Conservation (phyloP, 2,113 vertebrate species). For the Myotis davidii region DNA sequence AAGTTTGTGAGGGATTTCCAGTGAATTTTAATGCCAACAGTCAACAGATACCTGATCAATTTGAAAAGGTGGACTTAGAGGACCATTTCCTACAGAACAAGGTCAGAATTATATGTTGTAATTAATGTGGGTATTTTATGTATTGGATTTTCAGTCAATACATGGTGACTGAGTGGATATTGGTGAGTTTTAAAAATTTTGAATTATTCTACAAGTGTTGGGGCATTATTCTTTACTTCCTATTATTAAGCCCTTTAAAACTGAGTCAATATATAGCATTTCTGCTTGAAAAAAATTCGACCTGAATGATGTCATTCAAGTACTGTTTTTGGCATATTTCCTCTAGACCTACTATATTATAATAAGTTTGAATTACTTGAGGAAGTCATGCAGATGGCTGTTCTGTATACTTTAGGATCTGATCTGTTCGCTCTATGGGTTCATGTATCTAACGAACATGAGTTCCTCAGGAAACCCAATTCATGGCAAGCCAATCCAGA, state of each 20-base stretch:
- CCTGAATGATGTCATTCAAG: not conserved
- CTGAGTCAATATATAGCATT: not conserved
- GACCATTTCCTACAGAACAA: slow-evolving; percentile 73
- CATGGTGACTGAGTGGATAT: not conserved
- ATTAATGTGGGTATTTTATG: not conserved
- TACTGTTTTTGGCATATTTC: not conserved
- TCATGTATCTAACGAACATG: not conserved
- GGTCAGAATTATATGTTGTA: slow-evolving; percentile 49
- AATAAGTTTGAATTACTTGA: slow-evolving; percentile 32
- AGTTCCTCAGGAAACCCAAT: not conserved
- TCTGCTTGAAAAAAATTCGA: not conserved
- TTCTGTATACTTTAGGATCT: not conserved
- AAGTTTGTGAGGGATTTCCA: slow-evolving; percentile 70
- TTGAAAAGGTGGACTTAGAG: slow-evolving; percentile 63
- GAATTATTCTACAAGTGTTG: not conserved
- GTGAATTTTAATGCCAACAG: slow-evolving; percentile 26
- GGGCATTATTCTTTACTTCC: not conserved
- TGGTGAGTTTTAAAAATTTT: slow-evolving; percentile 4
- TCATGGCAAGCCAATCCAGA: not conserved
- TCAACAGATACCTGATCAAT: slow-evolving; percentile 21
- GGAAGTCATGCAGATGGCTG: not conserved
- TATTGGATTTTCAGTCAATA: not conserved
- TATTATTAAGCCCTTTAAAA: slow-evolving; percentile 29
- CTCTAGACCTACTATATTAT: not conserved
- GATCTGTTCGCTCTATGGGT: not conserved